Conservation (phyloP, 2,113 vertebrate species). For the Gopherus flavomarginatus region DNA sequence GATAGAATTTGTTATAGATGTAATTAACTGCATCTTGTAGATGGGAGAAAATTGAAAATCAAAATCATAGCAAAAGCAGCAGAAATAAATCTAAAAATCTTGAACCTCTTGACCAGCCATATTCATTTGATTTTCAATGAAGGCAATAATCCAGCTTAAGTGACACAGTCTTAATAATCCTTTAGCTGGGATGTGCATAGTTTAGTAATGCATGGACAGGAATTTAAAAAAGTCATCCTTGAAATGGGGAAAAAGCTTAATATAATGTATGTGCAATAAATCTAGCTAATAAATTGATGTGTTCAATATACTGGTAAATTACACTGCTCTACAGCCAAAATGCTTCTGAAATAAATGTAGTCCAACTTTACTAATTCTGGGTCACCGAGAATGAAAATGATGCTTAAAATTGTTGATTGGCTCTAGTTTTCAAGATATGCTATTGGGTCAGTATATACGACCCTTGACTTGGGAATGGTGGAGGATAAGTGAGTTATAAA, state of each 20-base stretch:
- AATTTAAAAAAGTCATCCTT: neutral
- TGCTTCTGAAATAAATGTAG: too few relatives aligned
- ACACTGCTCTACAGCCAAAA: too few relatives aligned
- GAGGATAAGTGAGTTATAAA: too few relatives aligned
- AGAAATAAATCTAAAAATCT: neutral
- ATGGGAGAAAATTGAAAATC: neutral
- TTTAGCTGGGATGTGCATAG: neutral
- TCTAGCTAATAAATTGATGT: neutral
- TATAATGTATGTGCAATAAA: neutral
- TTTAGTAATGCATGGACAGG: neutral
- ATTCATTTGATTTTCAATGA: neutral
- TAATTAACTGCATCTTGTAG: neutral
- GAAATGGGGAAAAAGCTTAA: neutral
- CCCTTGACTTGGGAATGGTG: too few relatives aligned
- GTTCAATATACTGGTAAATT: neutral
- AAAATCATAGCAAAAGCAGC: neutral
- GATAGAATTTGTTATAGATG: neutral
- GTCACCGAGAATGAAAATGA: too few relatives aligned
- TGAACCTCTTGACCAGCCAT: neutral
- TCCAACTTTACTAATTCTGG: too few relatives aligned
- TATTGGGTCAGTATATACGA: too few relatives aligned
- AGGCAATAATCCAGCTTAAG: neutral
- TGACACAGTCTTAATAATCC: neutral
- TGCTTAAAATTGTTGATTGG: too few relatives aligned
- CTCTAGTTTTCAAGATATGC: too few relatives aligned